These are phyloP conservation scores for Agriotes lineatus DNA, from an alignment of 2,888 invertebrate species.

Conservation along the genomic window DNA sequence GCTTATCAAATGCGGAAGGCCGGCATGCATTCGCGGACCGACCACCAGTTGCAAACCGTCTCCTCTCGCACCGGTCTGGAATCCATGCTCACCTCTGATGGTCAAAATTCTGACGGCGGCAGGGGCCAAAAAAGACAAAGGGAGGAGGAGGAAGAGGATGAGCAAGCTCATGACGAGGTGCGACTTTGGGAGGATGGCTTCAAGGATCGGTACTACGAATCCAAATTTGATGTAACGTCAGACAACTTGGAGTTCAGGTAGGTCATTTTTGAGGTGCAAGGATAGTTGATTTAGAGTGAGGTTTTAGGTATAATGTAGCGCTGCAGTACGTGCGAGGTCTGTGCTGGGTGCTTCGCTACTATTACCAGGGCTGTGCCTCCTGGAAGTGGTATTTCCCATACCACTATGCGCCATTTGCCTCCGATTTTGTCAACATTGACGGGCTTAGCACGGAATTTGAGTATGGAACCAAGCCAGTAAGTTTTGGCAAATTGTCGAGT, in stretches of 20 bases:
- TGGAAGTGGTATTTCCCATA: constrained; percentile 99
- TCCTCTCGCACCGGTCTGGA: constrained; percentile 61
- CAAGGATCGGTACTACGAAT: constrained; percentile 97
- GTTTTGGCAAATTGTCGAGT: constrained; percentile 52
- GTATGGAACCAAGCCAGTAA: constrained; percentile 87
- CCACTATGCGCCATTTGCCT: constrained; percentile 99
- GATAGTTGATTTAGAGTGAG: too few relatives aligned
- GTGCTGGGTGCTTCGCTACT: constrained; percentile 98
- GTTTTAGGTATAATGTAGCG: constrained; percentile 86
- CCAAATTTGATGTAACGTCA: constrained; percentile 86
- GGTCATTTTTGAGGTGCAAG: too few relatives aligned
- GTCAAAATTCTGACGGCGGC: constrained; percentile 51
- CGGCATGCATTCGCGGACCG: constrained; percentile 68
- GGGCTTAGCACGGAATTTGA: constrained; percentile 91
- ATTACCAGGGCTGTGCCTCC: constrained; percentile 98
- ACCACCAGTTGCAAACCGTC: constrained; percentile 49
- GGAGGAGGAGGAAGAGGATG: constrained; percentile 73
- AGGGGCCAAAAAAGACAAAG: constrained; percentile 70
- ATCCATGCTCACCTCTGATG: constrained; percentile 68
- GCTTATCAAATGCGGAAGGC: constrained; percentile 79
- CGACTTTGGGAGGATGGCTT: constrained; percentile 97
- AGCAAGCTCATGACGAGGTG: constrained; percentile 89
- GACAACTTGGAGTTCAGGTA: constrained; percentile 86
- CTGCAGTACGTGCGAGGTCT: constrained; percentile 95
- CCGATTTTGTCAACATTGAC: constrained; percentile 94